These are phyloP conservation scores for Porites lutea DNA, from an alignment of 64 coral and sea anemone genomes.

Conservation along the genomic window DNA sequence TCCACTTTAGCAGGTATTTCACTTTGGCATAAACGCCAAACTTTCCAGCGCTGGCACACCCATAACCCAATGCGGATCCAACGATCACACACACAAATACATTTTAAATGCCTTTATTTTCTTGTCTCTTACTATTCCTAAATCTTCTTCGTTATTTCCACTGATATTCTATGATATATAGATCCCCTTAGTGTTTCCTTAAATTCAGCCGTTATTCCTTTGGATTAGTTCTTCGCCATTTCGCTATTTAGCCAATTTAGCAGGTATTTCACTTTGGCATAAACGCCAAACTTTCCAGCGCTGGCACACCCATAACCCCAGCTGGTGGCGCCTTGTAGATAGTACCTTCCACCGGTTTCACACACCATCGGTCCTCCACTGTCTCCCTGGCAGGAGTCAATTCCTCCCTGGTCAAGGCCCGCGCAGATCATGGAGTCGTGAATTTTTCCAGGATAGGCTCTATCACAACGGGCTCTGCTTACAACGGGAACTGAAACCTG, in stretches of 20 bases:
- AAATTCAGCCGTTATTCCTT: not conserved
- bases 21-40: slow-evolving; percentile 29
- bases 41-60: slow-evolving; percentile 9
- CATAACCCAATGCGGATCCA: not conserved
- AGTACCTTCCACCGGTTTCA: slow-evolving; percentile 14
- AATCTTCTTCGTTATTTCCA: no score
- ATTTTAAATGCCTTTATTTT: not conserved
- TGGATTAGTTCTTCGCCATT: slow-evolving; percentile 4
- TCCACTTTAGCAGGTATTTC: not conserved
- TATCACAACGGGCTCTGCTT: slow-evolving; percentile 38
- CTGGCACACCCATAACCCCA: slow-evolving; percentile 1
- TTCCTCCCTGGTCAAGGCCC: slow-evolving; percentile 38
- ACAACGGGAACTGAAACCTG: slow-evolving; percentile 39
- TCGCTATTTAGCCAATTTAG: not conserved
- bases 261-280: slow-evolving; percentile 11
- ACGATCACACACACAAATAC: not conserved
- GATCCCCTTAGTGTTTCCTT: no score
- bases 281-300: slow-evolving; percentile 34
- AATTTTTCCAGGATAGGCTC: slow-evolving; percentile 21
- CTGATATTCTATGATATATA: no score
- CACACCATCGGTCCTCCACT: slow-evolving; percentile 32
- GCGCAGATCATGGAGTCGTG: slow-evolving; percentile 35
- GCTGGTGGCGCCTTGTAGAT: slow-evolving; percentile 32
- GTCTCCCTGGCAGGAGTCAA: slow-evolving; percentile 47
- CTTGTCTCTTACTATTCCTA: not conserved